Conservation (phyloP, 2,888 invertebrate genomes). For the Brachyptera risi region DNA sequence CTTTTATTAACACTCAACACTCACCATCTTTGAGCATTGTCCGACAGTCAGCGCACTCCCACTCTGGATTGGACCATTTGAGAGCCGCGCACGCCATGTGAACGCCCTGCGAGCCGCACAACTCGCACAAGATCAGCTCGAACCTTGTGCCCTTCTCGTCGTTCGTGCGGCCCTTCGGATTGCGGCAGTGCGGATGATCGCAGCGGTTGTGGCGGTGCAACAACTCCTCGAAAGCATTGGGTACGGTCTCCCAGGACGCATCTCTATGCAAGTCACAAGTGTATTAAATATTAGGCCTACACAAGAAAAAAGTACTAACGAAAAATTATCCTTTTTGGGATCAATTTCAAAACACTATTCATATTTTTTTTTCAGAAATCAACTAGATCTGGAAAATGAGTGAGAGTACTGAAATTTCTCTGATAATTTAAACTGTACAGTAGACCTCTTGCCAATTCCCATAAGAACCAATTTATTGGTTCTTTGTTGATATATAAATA, state of each 20-base stretch:
- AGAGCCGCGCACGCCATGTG: slow-evolving; percentile 50
- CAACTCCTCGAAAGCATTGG: slow-evolving; percentile 56
- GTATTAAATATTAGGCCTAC: background rate
- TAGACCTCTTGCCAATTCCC: no score
- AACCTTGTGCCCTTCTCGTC: slow-evolving; percentile 47
- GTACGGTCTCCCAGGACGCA: slow-evolving; percentile 77
- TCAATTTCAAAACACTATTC: no score
- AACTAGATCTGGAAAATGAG: no score
- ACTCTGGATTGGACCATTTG: slow-evolving; percentile 42
- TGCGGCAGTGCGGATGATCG: slow-evolving; percentile 55
- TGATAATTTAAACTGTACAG: no score
- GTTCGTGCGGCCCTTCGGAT: slow-evolving; percentile 54
- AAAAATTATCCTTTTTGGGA: no score
- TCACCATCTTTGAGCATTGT: background rate
- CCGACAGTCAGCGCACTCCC: slow-evolving; percentile 44
- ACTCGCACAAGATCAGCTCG: slow-evolving; percentile 51
- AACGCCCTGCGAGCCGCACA: slow-evolving; percentile 53
- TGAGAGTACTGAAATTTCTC: no score
- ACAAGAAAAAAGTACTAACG: no score
- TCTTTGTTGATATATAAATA: no score
- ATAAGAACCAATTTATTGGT: no score
- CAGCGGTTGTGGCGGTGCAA: slow-evolving; percentile 60
- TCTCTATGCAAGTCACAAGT: slow-evolving; percentile 53
- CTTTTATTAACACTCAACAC: background rate
- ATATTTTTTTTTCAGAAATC: no score